Evolutionary conservation across 2,888 invertebrate species (phyloP).

Genomic region (Capitulum mitella): DNA sequence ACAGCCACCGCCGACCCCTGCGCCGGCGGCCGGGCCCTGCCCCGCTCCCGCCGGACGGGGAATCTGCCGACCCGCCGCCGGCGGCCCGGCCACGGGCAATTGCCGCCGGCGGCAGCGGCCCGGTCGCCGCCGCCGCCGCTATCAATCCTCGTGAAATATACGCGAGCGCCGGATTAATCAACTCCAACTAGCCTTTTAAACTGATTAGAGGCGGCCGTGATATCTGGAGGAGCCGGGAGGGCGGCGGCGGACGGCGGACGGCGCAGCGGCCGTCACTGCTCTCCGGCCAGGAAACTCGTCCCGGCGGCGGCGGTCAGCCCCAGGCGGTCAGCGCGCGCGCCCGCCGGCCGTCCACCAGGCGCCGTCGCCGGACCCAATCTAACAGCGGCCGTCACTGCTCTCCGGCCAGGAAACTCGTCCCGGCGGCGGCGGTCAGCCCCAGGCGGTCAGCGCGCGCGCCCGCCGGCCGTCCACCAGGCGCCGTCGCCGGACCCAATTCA

Average conservation of each 20-base stretch:
- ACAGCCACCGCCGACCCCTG: too few relatives aligned
- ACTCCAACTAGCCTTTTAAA: neutral
- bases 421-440: neutral
- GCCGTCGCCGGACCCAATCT: too few relatives aligned
- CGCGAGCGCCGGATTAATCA: constrained; percentile 5
- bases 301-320: constrained; percentile 1
- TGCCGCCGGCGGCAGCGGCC: neutral
- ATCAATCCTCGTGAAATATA: neutral
- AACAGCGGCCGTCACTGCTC: neutral
- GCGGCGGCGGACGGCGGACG: neutral
- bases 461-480: too few relatives aligned
- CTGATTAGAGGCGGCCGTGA: neutral
- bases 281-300: too few relatives aligned
- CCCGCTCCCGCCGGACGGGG: too few relatives aligned
- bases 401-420: too few relatives aligned
- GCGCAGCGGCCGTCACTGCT: neutral
- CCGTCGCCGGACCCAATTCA: too few relatives aligned
- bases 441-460: neutral
- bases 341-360: too few relatives aligned
- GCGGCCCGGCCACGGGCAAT: neutral
- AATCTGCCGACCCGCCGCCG: too few relatives aligned
- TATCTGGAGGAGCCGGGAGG: neutral
- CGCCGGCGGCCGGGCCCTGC: too few relatives aligned
- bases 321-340: neutral
- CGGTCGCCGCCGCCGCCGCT: neutral